Evolutionary conservation across 2,888 invertebrate species (phyloP).

Genomic region (Monochamus alternatus): DNA sequence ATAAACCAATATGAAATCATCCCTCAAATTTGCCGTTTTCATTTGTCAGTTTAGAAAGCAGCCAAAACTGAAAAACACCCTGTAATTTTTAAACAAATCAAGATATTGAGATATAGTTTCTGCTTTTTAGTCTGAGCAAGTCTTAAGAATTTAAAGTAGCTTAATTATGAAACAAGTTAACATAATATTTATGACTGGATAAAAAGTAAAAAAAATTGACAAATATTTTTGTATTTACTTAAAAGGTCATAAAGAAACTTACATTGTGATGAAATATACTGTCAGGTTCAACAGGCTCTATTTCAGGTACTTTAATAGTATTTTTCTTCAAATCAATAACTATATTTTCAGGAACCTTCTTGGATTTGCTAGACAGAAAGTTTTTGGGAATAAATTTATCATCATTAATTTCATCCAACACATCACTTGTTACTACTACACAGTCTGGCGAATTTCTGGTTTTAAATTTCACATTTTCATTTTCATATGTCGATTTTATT

Average conservation of each 20-base stretch:
- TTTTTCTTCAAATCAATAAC: constrained; percentile 83
- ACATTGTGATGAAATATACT: constrained; percentile 80
- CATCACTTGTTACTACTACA: constrained; percentile 74
- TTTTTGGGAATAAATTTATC: constrained; percentile 79
- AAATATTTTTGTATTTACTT: no score
- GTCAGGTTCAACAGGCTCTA: constrained; percentile 74
- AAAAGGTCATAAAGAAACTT: constrained; percentile 63
- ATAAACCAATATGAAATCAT: no score
- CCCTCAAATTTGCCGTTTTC: no score
- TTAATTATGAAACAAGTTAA: background rate
- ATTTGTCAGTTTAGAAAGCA: no score
- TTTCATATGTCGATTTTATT: constrained; percentile 36
- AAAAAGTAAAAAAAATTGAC: background rate
- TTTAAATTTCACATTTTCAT: constrained; percentile 22
- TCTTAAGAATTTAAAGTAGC: no score
- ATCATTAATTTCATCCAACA: constrained; percentile 81
- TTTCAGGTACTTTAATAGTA: constrained; percentile 79
- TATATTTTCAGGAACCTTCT: constrained; percentile 79
- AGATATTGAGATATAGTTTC: background rate
- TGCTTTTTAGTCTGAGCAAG: no score
- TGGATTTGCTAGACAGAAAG: constrained; percentile 72
- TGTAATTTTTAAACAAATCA: no score
- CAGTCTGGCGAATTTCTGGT: constrained; percentile 49
- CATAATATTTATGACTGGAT: background rate
- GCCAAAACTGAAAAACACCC: no score